phyloP scores from a whole-genome alignment of 2,797 vertebrate genomes.

The Bovichtus diacanthus region DNA sequence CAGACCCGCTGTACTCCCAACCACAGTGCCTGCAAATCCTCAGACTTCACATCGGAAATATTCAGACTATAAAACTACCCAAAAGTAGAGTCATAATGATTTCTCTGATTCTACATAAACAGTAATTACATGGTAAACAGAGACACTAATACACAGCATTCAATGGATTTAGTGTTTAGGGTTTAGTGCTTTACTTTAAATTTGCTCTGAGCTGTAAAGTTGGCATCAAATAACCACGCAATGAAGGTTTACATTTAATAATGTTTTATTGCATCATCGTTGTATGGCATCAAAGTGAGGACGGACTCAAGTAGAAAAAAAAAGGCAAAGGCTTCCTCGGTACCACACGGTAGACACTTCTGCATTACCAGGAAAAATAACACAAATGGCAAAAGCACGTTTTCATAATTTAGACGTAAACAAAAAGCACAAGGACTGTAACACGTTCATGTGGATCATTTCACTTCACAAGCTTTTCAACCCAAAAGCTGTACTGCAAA shows the following conservation, averaged over 20 bases:
- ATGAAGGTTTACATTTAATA: neutral
- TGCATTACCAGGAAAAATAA: neutral
- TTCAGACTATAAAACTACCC: neutral
- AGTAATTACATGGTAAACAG: neutral
- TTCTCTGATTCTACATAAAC: neutral
- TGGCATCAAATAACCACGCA: constrained; percentile 1
- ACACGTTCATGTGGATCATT: neutral
- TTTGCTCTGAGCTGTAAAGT: neutral
- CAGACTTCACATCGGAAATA: neutral
- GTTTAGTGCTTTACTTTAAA: neutral
- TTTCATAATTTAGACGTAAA: constrained; percentile 5
- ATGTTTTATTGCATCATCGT: constrained; percentile 23
- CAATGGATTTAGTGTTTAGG: neutral
- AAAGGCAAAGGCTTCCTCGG: neutral
- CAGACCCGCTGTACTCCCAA: neutral
- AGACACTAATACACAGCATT: neutral
- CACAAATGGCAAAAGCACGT: neutral
- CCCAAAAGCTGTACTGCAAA: neutral
- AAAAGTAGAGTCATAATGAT: neutral
- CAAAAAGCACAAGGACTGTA: neutral
- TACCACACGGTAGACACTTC: neutral
- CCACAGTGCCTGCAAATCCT: neutral
- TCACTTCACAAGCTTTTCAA: neutral
- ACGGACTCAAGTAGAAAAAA: neutral
- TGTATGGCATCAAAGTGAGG: neutral